Evolutionary conservation across 2,113 vertebrate genomes (phyloP).

Genomic region (Progne subis): DNA sequence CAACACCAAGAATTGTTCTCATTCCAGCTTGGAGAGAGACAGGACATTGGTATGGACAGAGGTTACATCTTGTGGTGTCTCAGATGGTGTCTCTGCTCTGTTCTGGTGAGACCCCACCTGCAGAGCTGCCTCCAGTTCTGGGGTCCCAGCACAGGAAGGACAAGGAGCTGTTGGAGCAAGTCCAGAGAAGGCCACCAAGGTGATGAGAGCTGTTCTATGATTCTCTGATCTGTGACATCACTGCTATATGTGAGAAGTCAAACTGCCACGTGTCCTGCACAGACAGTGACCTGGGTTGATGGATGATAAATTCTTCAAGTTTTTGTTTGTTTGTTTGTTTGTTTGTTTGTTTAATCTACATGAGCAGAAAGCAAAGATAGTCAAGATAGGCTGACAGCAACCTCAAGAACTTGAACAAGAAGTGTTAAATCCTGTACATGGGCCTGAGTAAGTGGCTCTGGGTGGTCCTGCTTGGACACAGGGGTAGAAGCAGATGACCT

Average conservation of each 20-base stretch:
- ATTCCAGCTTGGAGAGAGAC: neutral
- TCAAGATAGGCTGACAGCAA: neutral
- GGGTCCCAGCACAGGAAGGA: neutral
- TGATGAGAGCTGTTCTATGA: neutral
- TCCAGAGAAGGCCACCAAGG: neutral
- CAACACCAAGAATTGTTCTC: neutral
- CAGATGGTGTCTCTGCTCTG: neutral
- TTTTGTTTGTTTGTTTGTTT: too few relatives aligned
- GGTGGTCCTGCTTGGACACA: neutral
- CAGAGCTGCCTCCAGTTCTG: neutral
- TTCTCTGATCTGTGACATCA: neutral
- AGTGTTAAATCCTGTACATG: neutral
- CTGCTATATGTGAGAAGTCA: neutral
- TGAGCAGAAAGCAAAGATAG: neutral
- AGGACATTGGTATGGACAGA: neutral
- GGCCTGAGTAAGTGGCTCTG: neutral
- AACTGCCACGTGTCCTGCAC: fast-evolving
- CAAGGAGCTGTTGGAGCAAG: fast-evolving
- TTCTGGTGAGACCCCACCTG: neutral
- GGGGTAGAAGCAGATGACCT: neutral
- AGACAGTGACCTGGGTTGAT: neutral
- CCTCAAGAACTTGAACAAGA: neutral
- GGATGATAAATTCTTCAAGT: neutral
- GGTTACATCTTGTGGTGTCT: neutral
- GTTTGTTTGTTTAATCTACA: neutral